These are phyloP conservation scores for Polyommatus icarus DNA, from an alignment of 2,888 invertebrate species.

Conservation along the genomic window DNA sequence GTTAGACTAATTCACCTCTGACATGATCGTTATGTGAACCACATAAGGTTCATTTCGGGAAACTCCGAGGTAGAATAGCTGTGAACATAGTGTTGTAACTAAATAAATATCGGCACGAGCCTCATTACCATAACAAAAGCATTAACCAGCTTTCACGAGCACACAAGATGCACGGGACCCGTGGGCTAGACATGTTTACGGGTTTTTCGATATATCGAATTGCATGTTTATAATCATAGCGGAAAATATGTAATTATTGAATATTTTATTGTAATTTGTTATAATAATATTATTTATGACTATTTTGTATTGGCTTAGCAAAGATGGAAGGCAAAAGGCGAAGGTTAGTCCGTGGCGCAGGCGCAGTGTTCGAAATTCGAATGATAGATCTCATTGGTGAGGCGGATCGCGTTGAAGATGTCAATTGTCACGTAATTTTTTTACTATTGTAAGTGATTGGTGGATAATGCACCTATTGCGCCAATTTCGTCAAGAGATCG, in stretches of 20 bases:
- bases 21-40: not conserved
- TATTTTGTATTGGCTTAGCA: no score
- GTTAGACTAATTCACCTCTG: not conserved
- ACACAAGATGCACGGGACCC: constrained; percentile 59
- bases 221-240: not conserved
- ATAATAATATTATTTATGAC: no score
- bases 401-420: no score
- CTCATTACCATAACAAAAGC: constrained; percentile 69
- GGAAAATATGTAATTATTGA: not conserved
- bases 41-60: not conserved
- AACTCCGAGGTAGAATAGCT: not conserved
- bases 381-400: no score
- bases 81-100: not conserved
- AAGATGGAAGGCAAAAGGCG: no score
- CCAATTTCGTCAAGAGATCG: no score
- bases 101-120: constrained; percentile 59
- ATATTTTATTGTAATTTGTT: no score
- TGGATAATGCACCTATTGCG: no score
- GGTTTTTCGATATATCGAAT: constrained; percentile 42
- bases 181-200: constrained; percentile 68
- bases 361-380: no score
- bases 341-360: no score
- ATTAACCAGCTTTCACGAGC: constrained; percentile 68
- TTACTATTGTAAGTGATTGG: no score
- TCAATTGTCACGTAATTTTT: no score